These are phyloP conservation scores for Myopa testacea DNA, from an alignment of 2,888 invertebrate species.

Conservation along the genomic window DNA sequence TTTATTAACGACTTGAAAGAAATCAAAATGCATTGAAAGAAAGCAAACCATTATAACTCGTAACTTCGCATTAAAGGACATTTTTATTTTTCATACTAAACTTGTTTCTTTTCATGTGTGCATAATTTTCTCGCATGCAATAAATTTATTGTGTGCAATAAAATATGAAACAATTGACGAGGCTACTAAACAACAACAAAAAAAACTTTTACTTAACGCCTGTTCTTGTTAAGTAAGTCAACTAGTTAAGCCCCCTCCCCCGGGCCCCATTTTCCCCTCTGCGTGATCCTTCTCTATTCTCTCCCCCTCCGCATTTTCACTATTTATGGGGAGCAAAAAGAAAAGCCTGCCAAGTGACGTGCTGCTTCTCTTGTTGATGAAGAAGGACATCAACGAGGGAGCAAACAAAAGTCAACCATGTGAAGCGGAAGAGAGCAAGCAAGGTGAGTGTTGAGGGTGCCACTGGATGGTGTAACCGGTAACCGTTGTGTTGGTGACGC, in stretches of 20 bases:
- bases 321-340: not conserved
- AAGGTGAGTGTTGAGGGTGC: not conserved
- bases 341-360: conserved; percentile 14
- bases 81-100: no score
- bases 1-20: no score
- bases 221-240: not conserved
- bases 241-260: not conserved
- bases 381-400: not conserved
- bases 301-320: not conserved
- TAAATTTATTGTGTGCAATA: not conserved
- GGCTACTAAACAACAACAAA: not conserved
- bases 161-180: not conserved
- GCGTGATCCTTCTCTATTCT: not conserved
- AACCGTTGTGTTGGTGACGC: not conserved
- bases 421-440: not conserved
- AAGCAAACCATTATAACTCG: no score
- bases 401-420: not conserved
- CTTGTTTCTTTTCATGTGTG: no score
- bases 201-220: not conserved
- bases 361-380: not conserved
- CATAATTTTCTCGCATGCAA: not conserved
- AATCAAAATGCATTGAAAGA: no score
- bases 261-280: not conserved
- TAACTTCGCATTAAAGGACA: no score
- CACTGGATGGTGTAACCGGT: not conserved